phyloP scores from a whole-genome alignment of 30 jellyfish, hydroid and myxozoan species.

The Rhopilema esculentum region DNA sequence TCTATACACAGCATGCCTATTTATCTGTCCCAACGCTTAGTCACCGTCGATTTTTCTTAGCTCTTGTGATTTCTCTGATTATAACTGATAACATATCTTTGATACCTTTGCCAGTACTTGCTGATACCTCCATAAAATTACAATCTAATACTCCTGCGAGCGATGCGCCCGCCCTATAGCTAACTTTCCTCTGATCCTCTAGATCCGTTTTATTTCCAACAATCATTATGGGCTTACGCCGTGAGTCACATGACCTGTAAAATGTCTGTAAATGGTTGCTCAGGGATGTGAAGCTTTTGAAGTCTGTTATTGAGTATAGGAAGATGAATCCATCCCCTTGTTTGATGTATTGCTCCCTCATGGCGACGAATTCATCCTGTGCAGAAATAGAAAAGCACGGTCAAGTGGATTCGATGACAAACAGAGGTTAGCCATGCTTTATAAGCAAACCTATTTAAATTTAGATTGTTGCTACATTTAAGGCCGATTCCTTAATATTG shows the following conservation, averaged over 20 bases:
- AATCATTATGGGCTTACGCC: slow-evolving; percentile 30
- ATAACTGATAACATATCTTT: slow-evolving; percentile 45
- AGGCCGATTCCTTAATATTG: no score
- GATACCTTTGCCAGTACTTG: slow-evolving; percentile 36
- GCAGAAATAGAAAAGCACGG: background rate
- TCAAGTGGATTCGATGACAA: background rate
- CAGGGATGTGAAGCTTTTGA: slow-evolving; percentile 19
- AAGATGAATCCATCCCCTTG: slow-evolving; percentile 52
- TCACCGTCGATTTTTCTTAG: background rate
- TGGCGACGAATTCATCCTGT: slow-evolving; percentile 55
- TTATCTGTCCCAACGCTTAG: no score
- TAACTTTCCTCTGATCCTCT: slow-evolving; percentile 41
- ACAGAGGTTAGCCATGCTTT: background rate
- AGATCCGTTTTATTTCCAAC: slow-evolving; percentile 68
- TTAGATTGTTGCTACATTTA: no score
- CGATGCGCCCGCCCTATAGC: slow-evolving; percentile 44
- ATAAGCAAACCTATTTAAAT: no score
- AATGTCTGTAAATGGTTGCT: slow-evolving; percentile 23
- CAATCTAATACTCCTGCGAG: slow-evolving; percentile 70
- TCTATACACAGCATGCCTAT: no score
- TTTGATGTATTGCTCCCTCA: slow-evolving; percentile 57
- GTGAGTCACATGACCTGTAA: slow-evolving; percentile 5
- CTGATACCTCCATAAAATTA: slow-evolving; percentile 65
- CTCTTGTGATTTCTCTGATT: slow-evolving; percentile 13
- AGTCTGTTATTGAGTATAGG: slow-evolving; percentile 40